Conservation (phyloP, 1,140 invertebrate genomes). For the Mya arenaria region DNA sequence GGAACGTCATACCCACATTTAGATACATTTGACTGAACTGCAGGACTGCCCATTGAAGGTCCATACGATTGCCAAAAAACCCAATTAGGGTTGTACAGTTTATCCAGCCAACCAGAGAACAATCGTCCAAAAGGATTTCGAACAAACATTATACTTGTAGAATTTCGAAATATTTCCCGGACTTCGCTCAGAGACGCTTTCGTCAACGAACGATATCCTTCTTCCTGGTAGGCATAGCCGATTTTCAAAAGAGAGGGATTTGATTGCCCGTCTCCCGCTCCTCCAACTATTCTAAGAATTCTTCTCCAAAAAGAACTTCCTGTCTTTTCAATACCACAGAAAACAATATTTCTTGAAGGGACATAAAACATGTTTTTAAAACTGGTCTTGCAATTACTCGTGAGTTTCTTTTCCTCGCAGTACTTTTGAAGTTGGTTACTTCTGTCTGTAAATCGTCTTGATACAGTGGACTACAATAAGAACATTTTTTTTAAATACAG, state of each 20-base stretch:
- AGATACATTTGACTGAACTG: background rate
- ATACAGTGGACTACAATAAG: too few species aligned
- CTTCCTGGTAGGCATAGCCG: background rate
- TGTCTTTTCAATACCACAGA: constrained; percentile 35
- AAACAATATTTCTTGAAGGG: background rate
- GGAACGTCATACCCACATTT: constrained; percentile 24
- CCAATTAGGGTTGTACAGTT: constrained; percentile 24
- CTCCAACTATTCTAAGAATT: constrained; percentile 9
- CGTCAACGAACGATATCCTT: background rate
- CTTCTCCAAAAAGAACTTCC: constrained; percentile 39
- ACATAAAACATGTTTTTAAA: constrained; percentile 19
- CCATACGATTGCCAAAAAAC: constrained; percentile 18
- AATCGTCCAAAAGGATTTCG: constrained; percentile 14
- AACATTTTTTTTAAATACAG: too few species aligned
- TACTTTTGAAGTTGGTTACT: too few species aligned
- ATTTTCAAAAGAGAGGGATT: background rate
- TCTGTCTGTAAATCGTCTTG: too few species aligned
- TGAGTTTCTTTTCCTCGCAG: too few species aligned
- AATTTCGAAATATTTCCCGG: background rate
- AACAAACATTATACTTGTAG: constrained; percentile 28
- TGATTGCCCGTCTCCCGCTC: background rate
- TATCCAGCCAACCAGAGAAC: constrained; percentile 44
- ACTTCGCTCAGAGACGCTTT: background rate
- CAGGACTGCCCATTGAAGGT: background rate
- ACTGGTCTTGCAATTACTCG: too few species aligned